Evolutionary conservation across 1,140 invertebrate species (phyloP), one percentile per base, ranked within the genome.

Genomic region (Neodiprion lecontei): DNA sequence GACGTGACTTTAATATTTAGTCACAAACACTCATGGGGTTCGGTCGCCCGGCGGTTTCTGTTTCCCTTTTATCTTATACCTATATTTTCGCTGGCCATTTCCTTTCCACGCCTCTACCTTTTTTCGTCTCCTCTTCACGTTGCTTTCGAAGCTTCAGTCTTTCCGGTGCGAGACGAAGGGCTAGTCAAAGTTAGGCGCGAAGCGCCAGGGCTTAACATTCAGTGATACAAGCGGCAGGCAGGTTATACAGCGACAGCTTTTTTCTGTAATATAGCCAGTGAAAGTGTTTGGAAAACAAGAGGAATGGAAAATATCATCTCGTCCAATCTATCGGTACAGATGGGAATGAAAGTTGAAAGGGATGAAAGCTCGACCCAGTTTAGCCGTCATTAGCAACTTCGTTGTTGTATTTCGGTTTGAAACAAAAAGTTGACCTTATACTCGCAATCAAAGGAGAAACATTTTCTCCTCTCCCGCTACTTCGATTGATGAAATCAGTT

Each of bases 1-100:
- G 82, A 86, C 84, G 84, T 86, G 84, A 86, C 83, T 81, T 78
- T 86, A 85, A 85, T 85, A 85, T 82, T 53, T 78, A 77, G 76
- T 80, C 75, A 75, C 77, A 72, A 50, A 40, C 67, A 14, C 67
- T 69, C 48, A 11, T 40, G 11, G 47, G 21, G 3, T 68, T 50
- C 66, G 14, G 67, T 68, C 2, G 21, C 61, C n/a, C 66, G 17
- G 49, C 7, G 9, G 67, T 14, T 49, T 23, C n/a, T 21, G 53
- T 40, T 61, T 72, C 50, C 10, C 66, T 72, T 72, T 53, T 40
- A 61, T 66, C 70, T 49, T 70, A 47, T 67, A 12, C 4, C 40
- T 69, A 12, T 69, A 40, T 47, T 48, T 74, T 50, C 48, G 9
- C 72, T 9, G 47, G 49, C 50, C 14, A 12, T 72, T 48, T n/a